phyloP scores from a whole-genome alignment of 1,140 invertebrate genomes.

The Drosophila burlai region DNA sequence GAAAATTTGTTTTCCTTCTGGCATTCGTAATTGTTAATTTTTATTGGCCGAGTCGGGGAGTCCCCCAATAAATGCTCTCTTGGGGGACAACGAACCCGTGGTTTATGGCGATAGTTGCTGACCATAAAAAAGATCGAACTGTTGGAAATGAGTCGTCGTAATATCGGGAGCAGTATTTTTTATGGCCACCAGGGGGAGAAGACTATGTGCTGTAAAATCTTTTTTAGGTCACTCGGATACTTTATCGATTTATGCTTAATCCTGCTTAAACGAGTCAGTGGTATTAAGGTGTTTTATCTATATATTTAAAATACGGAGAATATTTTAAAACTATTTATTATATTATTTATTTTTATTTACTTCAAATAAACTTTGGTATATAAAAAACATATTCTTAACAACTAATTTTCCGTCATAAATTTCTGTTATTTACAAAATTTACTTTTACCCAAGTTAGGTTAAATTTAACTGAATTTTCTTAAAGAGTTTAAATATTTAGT shows the following conservation, averaged over 20 bases:
- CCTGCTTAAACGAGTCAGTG: not conserved
- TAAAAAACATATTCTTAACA: not conserved
- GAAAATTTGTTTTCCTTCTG: slow-evolving; percentile 30
- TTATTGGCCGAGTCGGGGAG: slow-evolving; percentile 47
- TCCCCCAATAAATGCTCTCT: slow-evolving; percentile 13
- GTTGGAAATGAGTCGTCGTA: slow-evolving; percentile 8
- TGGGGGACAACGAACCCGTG: slow-evolving; percentile 46
- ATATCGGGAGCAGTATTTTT: slow-evolving; percentile 30
- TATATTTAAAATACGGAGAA: no score
- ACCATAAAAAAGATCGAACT: slow-evolving; percentile 34
- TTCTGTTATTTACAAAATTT: not conserved
- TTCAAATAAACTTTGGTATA: not conserved
- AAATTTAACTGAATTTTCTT: not conserved
- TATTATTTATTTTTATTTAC: no score
- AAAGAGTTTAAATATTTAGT: not conserved
- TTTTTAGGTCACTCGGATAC: not conserved
- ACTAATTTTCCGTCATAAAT: no score
- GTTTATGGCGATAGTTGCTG: slow-evolving; percentile 59
- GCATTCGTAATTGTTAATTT: slow-evolving; percentile 64
- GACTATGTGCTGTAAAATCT: slow-evolving; percentile 16
- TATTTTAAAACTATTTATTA: no score
- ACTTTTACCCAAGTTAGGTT: no score
- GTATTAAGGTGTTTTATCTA: not conserved
- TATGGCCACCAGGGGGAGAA: slow-evolving; percentile 4
- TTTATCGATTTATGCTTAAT: not conserved